Conservation (phyloP, 2,888 invertebrate genomes). For the Drosophila mimetica region DNA sequence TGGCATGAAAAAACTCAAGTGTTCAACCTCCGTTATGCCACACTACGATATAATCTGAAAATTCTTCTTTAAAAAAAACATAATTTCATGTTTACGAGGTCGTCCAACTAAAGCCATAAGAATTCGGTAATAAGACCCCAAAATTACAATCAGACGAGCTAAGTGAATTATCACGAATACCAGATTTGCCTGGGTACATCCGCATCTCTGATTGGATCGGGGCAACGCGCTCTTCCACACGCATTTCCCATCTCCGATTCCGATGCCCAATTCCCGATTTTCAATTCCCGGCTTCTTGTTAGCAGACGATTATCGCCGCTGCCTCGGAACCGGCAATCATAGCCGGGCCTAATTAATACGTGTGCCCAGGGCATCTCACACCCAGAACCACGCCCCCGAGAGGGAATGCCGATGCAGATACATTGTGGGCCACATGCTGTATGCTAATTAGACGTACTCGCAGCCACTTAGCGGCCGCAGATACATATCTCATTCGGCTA, state of each 20-base stretch:
- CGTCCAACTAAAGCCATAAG: not conserved
- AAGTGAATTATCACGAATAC: conserved; percentile 24
- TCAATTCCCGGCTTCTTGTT: conserved; percentile 32
- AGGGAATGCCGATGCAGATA: conserved; percentile 12
- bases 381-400: conserved; percentile 30
- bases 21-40: not conserved
- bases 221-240: conserved; percentile 11
- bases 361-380: conserved; percentile 33
- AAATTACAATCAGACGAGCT: conserved; percentile 16
- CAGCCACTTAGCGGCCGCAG: conserved; percentile 38
- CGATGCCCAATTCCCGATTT: conserved; percentile 3
- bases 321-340: conserved; percentile 33
- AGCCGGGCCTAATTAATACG: conserved; percentile 42
- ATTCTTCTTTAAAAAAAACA: not conserved
- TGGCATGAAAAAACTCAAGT: not conserved
- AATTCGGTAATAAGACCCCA: conserved; percentile 14
- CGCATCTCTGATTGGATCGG: conserved; percentile 14
- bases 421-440: conserved; percentile 54
- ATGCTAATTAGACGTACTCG: conserved; percentile 65
- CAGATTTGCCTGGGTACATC: conserved; percentile 3
- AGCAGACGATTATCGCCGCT: conserved; percentile 44
- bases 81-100: not conserved
- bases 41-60: not conserved
- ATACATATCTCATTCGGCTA: conserved; percentile 64
- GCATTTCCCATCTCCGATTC: conserved; percentile 24